phyloP scores from a whole-genome alignment of 2,797 vertebrate genomes.

The Rallus crepitans region DNA sequence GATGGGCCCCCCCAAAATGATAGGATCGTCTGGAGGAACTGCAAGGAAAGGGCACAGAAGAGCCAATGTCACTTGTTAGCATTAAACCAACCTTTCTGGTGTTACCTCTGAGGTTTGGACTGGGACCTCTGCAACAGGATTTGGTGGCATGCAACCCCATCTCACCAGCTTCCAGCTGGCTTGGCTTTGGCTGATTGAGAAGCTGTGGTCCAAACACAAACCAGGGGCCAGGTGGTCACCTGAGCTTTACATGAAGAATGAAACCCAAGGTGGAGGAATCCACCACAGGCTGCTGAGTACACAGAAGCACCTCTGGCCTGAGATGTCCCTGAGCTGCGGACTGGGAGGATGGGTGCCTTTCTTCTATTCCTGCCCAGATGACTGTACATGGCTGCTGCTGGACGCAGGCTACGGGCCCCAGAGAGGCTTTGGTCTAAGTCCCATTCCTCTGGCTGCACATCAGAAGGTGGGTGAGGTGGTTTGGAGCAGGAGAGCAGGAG shows the following conservation, averaged over 20 bases:
- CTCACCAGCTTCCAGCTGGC: fast-evolving
- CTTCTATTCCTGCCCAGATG: not conserved
- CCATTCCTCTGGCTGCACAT: not conserved
- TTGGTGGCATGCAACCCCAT: not conserved
- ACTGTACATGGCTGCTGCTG: not conserved
- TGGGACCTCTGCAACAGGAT: not conserved
- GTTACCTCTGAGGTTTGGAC: not conserved
- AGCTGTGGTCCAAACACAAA: not conserved
- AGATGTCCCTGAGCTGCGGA: not conserved
- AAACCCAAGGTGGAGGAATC: not conserved
- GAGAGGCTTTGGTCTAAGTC: not conserved
- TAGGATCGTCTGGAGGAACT: conserved; percentile 96
- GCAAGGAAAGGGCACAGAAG: conserved; percentile 1
- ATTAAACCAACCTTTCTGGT: not conserved
- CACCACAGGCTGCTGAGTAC: not conserved
- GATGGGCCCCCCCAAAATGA: conserved; percentile 93
- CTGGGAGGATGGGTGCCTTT: not conserved
- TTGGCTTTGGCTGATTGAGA: not conserved
- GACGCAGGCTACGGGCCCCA: fast-evolving
- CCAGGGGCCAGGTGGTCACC: not conserved
- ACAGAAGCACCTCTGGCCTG: not conserved
- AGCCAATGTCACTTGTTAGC: not conserved
- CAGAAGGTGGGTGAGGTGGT: not conserved
- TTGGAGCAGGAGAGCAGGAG: not conserved
- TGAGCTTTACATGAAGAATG: not conserved